Evolutionary conservation across 2,113 vertebrate species (phyloP).

Genomic region (Cheirogaleus medius): DNA sequence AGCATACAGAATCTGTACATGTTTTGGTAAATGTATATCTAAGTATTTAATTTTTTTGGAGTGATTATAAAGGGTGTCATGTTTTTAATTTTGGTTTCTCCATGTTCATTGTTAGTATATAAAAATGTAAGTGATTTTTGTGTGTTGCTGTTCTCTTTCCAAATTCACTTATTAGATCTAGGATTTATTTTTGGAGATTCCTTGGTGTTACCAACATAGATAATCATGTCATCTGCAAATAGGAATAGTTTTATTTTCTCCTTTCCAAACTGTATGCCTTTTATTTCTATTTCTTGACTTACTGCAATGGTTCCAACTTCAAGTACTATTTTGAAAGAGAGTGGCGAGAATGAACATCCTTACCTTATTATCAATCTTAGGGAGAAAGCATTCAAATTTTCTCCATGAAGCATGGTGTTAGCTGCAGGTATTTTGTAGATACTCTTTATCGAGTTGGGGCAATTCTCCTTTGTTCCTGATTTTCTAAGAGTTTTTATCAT

Average conservation of each 20-base stretch:
- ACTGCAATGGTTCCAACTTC: neutral
- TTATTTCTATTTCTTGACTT: neutral
- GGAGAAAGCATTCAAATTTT: neutral
- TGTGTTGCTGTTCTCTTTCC: neutral
- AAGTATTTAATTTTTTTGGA: neutral
- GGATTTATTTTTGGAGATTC: neutral
- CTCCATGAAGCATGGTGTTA: neutral
- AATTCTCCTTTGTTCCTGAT: neutral
- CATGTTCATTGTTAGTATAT: neutral
- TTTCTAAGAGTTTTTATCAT: neutral
- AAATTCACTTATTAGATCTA: neutral
- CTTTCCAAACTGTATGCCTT: neutral
- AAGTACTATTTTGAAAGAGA: neutral
- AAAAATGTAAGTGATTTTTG: neutral
- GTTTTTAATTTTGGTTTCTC: neutral
- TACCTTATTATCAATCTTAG: neutral
- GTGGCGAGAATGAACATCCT: neutral
- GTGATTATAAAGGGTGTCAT: neutral
- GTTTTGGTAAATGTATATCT: constrained; percentile 3
- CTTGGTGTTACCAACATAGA: neutral
- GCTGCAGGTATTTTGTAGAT: neutral
- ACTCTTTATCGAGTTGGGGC: neutral
- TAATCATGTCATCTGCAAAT: neutral
- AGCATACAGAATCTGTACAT: neutral
- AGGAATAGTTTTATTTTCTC: neutral